phyloP scores from a whole-genome alignment of 2,113 vertebrate genomes.

The Neogale vison region DNA sequence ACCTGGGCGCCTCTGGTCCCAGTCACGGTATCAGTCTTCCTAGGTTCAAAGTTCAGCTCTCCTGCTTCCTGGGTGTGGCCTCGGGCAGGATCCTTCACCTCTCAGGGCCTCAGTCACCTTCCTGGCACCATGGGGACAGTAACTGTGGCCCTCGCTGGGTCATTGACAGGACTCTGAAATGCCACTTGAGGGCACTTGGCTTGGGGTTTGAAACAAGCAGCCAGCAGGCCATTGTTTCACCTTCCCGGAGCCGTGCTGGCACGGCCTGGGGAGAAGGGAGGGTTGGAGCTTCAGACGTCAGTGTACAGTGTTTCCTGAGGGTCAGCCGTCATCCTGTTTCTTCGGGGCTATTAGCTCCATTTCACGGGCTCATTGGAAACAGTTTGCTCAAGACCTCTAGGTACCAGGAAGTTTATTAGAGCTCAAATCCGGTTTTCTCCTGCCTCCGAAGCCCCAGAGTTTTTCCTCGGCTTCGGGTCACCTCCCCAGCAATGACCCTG shows the following conservation, averaged over 20 bases:
- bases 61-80: neutral
- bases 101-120: neutral
- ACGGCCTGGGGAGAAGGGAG: neutral
- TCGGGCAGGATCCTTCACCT: neutral
- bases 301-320: too few relatives aligned
- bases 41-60: neutral
- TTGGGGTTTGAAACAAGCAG: accelerated
- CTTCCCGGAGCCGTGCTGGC: neutral
- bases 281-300: accelerated
- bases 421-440: neutral
- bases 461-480: accelerated
- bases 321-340: neutral
- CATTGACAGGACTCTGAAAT: neutral
- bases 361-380: neutral
- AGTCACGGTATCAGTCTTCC: neutral
- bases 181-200: accelerated
- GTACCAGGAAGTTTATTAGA: too few relatives aligned
- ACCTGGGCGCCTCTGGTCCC: neutral
- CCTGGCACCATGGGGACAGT: neutral
- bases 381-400: neutral
- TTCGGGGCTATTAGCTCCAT: accelerated
- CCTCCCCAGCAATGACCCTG: neutral
- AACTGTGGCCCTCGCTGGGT: accelerated
- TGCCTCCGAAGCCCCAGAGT: neutral
- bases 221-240: neutral